Percentiles rank a stretch among this genome's conserved stretches.
Evolutionary conservation across 1,140 invertebrate species (phyloP).

Genomic region (Tribolium madens): DNA sequence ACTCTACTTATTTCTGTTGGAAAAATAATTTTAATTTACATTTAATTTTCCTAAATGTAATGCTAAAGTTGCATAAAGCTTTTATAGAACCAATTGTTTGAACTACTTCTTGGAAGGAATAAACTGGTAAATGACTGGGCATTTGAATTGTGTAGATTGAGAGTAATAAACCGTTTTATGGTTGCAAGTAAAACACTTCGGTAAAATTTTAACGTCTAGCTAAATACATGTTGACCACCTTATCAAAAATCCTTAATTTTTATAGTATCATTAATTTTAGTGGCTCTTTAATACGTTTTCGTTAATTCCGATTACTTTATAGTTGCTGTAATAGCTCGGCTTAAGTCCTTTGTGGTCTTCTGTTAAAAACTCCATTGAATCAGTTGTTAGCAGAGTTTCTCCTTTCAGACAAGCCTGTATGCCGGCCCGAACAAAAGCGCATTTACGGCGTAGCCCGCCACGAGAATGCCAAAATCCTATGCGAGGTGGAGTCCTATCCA

Average conservation of each 20-base stretch:
- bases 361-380: slow-evolving; percentile 14
- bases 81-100: not conserved
- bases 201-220: not conserved
- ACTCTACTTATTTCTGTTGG: too few species aligned
- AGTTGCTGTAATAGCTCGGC: too few species aligned
- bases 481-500: slow-evolving; percentile 89
- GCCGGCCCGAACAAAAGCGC: slow-evolving; percentile 80
- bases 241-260: not conserved
- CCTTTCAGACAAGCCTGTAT: slow-evolving; percentile 86
- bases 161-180: not conserved
- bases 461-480: slow-evolving; percentile 83
- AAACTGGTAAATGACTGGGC: not conserved
- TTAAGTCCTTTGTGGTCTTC: not conserved
- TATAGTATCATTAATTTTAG: not conserved
- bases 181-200: not conserved
- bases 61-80: too few species aligned
- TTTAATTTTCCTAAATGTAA: too few species aligned
- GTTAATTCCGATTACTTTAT: too few species aligned
- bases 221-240: not conserved
- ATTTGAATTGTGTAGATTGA: not conserved
- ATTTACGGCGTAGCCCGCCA: slow-evolving; percentile 88
- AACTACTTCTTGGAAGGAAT: not conserved
- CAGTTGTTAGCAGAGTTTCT: not conserved
- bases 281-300: too few species aligned
- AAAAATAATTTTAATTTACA: too few species aligned